Conservation (phyloP, 2,888 invertebrate genomes). For the Agrochola circellaris region DNA sequence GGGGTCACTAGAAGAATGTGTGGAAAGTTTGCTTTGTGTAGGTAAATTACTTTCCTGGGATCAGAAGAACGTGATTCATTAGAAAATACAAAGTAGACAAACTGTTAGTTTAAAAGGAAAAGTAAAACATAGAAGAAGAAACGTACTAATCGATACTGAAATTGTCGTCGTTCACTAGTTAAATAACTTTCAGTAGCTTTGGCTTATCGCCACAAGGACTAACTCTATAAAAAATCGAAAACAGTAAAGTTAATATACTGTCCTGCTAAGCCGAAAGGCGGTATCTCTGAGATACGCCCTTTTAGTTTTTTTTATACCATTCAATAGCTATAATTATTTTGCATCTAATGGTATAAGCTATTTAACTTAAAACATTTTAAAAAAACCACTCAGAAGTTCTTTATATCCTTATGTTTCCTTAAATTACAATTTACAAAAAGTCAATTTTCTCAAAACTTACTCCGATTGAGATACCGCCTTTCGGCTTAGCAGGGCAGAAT, state of each 20-base stretch:
- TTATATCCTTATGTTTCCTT: no score
- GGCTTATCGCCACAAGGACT: background rate
- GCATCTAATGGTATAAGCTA: no score
- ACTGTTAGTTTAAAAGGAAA: background rate
- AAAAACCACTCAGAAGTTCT: no score
- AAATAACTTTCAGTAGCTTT: background rate
- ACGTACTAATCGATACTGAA: background rate
- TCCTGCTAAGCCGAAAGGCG: no score
- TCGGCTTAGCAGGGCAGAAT: no score
- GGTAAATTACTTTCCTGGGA: conserved; percentile 34
- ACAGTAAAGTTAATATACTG: background rate
- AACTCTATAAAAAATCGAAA: background rate
- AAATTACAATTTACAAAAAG: no score
- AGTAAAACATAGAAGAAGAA: background rate
- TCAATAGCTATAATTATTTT: no score
- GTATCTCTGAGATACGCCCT: no score
- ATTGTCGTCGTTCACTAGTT: background rate
- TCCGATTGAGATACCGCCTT: no score
- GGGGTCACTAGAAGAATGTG: conserved; percentile 66
- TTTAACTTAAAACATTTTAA: no score
- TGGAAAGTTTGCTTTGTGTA: conserved; percentile 47
- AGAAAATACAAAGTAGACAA: background rate
- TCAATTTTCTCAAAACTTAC: no score
- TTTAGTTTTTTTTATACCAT: no score
- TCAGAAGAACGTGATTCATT: background rate